These are phyloP conservation scores for Pseudolaguvia tuberculata DNA, from an alignment of 2,113 vertebrate species.

Conservation along the genomic window DNA sequence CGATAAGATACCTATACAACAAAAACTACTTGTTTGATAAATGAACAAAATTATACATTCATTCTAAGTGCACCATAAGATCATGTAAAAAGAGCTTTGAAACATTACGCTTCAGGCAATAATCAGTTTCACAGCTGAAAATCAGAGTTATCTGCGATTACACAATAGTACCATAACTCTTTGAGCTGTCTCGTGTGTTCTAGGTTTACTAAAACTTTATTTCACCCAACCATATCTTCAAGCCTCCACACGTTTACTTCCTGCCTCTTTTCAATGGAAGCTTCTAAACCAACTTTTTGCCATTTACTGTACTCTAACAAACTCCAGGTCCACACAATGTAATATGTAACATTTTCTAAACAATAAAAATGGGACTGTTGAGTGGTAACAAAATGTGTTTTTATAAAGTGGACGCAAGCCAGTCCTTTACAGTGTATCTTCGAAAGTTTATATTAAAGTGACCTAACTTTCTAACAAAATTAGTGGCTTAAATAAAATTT, in stretches of 20 bases:
- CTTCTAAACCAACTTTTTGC: neutral
- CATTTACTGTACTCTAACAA: neutral
- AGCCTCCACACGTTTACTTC: neutral
- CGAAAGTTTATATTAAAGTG: slow-evolving; percentile 20
- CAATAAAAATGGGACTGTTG: neutral
- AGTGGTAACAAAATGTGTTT: neutral
- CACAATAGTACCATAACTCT: neutral
- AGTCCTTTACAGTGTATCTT: slow-evolving; percentile 5
- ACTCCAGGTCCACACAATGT: neutral
- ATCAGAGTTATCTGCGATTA: slow-evolving; percentile 5
- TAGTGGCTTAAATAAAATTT: slow-evolving; percentile 36
- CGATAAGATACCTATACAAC: neutral
- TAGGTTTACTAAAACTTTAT: neutral
- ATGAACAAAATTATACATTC: slow-evolving; percentile 12
- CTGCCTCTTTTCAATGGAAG: neutral
- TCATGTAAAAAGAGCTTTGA: slow-evolving; percentile 25
- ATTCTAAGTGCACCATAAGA: neutral
- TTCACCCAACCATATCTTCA: neutral
- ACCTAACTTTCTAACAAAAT: slow-evolving; percentile 35
- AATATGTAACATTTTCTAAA: neutral
- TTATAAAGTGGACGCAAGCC: slow-evolving; percentile 21
- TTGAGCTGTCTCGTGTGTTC: neutral
- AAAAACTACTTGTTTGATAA: neutral
- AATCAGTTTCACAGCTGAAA: slow-evolving; percentile 15
- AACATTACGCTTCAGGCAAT: slow-evolving; percentile 13